Evolutionary conservation across 1,140 invertebrate species (phyloP).

Genomic region (Hylyphantes graminicola): DNA sequence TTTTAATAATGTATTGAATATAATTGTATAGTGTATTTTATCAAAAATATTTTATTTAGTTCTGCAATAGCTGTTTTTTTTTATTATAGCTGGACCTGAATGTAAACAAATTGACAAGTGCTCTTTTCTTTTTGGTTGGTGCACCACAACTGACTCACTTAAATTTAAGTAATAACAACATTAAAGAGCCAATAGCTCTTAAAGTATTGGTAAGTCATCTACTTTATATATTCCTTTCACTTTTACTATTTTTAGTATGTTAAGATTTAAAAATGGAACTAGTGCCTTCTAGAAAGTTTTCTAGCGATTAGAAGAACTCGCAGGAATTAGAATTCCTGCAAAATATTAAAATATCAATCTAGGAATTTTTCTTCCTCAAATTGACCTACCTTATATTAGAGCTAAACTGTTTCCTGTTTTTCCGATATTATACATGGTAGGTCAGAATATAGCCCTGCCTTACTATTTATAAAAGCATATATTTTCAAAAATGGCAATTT

Average conservation of each 20-base stretch:
- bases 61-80: neutral
- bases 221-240: neutral
- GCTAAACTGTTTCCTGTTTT: no score
- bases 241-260: neutral
- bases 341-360: no score
- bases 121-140: slow-evolving; percentile 30
- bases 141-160: slow-evolving; percentile 33
- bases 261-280: neutral
- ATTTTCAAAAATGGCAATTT: no score
- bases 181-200: slow-evolving; percentile 12
- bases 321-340: no score
- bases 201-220: slow-evolving; percentile 29
- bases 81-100: slow-evolving; percentile 32
- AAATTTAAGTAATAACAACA: slow-evolving; percentile 44
- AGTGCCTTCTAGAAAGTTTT: neutral
- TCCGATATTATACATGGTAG: no score
- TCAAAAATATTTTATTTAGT: neutral
- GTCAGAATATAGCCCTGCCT: no score
- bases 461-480: no score
- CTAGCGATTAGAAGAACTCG: neutral
- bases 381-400: no score
- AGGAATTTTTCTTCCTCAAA: no score
- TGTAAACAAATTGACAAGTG: slow-evolving; percentile 28
- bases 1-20: no score
- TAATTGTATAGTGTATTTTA: neutral